These are phyloP conservation scores for Hemicentrotus pulcherrimus DNA, from an alignment of 35 echinoderm and acorn worm genomes.

Conservation along the genomic window DNA sequence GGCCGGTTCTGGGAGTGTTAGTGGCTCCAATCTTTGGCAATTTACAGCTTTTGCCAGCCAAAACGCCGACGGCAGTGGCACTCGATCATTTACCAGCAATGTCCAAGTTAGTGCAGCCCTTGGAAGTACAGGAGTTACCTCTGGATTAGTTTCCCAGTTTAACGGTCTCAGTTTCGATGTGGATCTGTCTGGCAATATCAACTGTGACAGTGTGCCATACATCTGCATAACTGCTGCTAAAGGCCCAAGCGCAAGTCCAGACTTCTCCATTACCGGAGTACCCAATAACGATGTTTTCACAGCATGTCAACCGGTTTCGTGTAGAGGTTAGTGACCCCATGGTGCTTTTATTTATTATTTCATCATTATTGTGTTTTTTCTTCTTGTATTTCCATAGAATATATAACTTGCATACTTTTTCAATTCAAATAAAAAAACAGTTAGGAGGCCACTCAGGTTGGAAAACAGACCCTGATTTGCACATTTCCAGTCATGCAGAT, in stretches of 20 bases:
- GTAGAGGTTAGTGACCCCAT: conserved; percentile 54
- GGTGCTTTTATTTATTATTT: not conserved
- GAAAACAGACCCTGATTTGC: not conserved
- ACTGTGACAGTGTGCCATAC: conserved; percentile 61
- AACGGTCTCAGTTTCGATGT: conserved; percentile 10
- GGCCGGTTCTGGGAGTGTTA: conserved; percentile 49
- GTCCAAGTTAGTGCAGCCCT: not conserved
- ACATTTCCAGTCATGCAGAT: not conserved
- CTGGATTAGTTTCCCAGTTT: conserved; percentile 32
- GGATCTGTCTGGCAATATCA: conserved; percentile 44
- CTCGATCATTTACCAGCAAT: not conserved
- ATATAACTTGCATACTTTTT: not conserved
- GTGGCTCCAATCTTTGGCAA: conserved; percentile 54
- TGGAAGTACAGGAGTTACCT: conserved; percentile 11
- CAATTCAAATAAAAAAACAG: not conserved
- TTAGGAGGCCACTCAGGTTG: not conserved
- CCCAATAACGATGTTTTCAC: conserved; percentile 58
- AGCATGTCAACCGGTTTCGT: conserved; percentile 55
- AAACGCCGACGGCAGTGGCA: conserved; percentile 42
- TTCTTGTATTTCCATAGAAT: not conserved
- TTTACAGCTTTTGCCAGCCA: conserved; percentile 65
- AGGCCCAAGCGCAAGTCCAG: conserved; percentile 25
- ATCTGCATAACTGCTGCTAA: conserved; percentile 64
- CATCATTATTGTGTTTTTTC: not conserved
- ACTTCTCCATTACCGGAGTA: conserved; percentile 64